These are phyloP conservation scores for Muraenolepis orangiensis DNA, from an alignment of 2,797 vertebrate genomes.

Conservation along the genomic window DNA sequence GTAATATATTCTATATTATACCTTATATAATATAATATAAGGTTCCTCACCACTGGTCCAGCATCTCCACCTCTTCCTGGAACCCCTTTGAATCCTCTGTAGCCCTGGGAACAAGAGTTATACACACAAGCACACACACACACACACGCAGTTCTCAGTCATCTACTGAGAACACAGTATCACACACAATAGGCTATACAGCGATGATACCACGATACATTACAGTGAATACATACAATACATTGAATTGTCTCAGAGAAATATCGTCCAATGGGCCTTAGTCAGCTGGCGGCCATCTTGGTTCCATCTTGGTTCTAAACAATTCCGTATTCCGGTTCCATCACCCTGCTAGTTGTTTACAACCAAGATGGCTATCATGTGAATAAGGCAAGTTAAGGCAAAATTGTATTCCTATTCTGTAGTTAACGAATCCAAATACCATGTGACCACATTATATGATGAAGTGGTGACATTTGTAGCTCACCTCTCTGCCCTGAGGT, in stretches of 20 bases:
- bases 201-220: too few species aligned
- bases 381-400: background rate
- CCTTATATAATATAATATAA: background rate
- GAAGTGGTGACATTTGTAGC: background rate
- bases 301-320: too few species aligned
- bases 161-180: too few species aligned
- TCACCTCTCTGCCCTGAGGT: constrained; percentile 75
- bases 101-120: constrained; percentile 63
- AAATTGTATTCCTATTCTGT: background rate
- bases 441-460: background rate
- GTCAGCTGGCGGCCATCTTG: too few species aligned
- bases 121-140: background rate
- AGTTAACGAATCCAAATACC: background rate
- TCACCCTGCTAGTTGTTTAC: background rate
- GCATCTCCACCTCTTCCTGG: constrained; percentile 72
- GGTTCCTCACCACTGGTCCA: constrained; percentile 68
- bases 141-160: too few species aligned
- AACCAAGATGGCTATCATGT: background rate
- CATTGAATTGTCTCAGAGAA: too few species aligned
- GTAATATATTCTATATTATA: background rate
- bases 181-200: too few species aligned
- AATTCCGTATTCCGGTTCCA: background rate
- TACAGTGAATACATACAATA: too few species aligned
- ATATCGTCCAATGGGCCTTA: too few species aligned
- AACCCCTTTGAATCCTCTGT: constrained; percentile 79